Base-by-base conservation (phyloP, 2,888 invertebrate genomes). In the Pollenia amentaria region DNA sequence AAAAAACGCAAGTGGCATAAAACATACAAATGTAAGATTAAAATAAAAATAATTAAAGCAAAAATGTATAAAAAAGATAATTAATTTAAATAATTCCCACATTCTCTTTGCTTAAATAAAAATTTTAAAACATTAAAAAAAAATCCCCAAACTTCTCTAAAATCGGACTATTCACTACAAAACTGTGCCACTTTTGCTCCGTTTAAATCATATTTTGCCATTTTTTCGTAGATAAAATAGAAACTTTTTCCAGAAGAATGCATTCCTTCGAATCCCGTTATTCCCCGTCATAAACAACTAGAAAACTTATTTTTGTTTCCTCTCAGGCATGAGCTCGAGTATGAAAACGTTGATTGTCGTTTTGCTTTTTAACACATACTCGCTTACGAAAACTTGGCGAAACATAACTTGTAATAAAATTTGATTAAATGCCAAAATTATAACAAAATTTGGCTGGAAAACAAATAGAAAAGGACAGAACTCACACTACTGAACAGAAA, bases 371-470 rank as follows among this genome's bases (percentile, higher is more conserved):
- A 64, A 70, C 70, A 83, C 70, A 81, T 48, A 64, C 40, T 64
- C 77, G 14, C 16, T 65, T 57, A 69, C 46, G 48, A 67, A 70
- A 77, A 80, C 62, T 80, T 84, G 70, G 67, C 65, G 76, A 84
- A 80, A 87, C 80, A 84, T 84, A 60, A 64, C 67, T 79, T 75
- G 65, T 76, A 87, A 80, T 83, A 83, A 87, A 87, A 83, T 83
- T 87, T 87, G 87, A 87, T 87, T 84, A 84, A 87, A 87, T 84
- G 80, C 80, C 84, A 76, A 87, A 87, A 80, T 84, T 80, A 80
- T 84, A 73, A 72, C 80, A 80, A 53, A 80, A 80, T 70, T 83
- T 83, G 65, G 76, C 46, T 72, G 18, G 7, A 64, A 64, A 57
- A 48, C 12, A 82, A 82, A 82, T 44, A 73, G 11, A 11, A 40